These are phyloP conservation scores for Adrianichthys oophorus DNA, from an alignment of 2,797 vertebrate species.

Conservation along the genomic window DNA sequence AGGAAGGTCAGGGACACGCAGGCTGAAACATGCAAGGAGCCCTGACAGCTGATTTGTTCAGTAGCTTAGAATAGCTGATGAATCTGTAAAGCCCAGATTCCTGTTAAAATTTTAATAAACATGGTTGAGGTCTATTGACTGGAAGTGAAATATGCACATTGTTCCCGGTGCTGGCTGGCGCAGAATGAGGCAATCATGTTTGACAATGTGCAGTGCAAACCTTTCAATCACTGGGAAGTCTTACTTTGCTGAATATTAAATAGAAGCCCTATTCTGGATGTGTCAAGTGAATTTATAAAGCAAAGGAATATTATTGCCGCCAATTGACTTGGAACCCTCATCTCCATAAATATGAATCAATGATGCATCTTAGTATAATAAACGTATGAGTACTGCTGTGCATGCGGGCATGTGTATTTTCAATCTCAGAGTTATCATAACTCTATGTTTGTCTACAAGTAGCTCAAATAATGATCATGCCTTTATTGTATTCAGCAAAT, in stretches of 20 bases:
- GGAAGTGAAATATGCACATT: constrained; percentile 83
- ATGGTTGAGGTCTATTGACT: constrained; percentile 80
- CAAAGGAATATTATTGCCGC: constrained; percentile 71
- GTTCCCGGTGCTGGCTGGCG: constrained; percentile 69
- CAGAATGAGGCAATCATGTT: constrained; percentile 79
- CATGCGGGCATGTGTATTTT: constrained; percentile 3
- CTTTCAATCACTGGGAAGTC: constrained; percentile 79
- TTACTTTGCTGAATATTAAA: constrained; percentile 81
- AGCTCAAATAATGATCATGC: constrained; percentile 25
- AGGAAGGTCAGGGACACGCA: constrained; percentile 74
- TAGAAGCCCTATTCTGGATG: constrained; percentile 68
- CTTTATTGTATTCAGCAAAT: constrained; percentile 20
- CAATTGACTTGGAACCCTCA: constrained; percentile 68
- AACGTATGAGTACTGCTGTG: constrained; percentile 19
- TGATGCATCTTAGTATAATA: constrained; percentile 58
- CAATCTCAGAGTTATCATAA: constrained; percentile 13
- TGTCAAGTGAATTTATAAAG: constrained; percentile 79
- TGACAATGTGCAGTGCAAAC: constrained; percentile 83
- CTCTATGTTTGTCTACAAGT: constrained; percentile 16
- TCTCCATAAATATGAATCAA: constrained; percentile 71
- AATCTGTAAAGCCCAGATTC: constrained; percentile 77
- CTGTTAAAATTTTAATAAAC: constrained; percentile 89
- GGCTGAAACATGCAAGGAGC: constrained; percentile 37
- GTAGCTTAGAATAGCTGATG: constrained; percentile 84
- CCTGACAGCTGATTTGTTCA: constrained; percentile 70